phyloP scores from a whole-genome alignment of 1,140 invertebrate species.

The Drosophila melanogaster region DNA sequence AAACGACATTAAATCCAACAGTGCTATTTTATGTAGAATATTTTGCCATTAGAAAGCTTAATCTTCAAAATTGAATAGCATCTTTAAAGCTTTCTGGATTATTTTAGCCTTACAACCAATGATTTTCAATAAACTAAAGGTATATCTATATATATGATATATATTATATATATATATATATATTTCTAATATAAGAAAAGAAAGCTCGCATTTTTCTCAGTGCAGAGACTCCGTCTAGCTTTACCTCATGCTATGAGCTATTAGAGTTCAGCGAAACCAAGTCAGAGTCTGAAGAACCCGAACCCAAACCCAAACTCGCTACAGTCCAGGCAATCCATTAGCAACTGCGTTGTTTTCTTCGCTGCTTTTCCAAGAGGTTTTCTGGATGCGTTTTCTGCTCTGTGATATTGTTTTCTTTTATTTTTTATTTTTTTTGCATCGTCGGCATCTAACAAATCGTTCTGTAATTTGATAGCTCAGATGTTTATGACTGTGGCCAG shows the following conservation, averaged over 20 bases:
- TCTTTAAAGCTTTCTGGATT: no score
- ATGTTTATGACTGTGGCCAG: slow-evolving; percentile 79
- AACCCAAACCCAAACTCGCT: slow-evolving; percentile 31
- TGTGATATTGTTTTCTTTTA: slow-evolving; percentile 4
- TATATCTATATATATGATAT: no score
- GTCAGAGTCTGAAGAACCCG: slow-evolving; percentile 34
- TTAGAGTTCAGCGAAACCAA: slow-evolving; percentile 77
- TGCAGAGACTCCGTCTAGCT: slow-evolving; percentile 14
- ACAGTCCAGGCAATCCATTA: slow-evolving; percentile 54
- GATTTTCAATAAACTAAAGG: no score
- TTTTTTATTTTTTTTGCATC: slow-evolving; percentile 45
- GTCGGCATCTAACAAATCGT: slow-evolving; percentile 82
- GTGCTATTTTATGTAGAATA: no score
- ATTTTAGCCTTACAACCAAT: no score
- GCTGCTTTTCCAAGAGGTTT: slow-evolving; percentile 29
- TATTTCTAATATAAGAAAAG: no score
- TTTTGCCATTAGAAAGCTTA: no score
- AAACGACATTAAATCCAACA: no score
- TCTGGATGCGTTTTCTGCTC: slow-evolving; percentile 22
- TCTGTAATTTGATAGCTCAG: slow-evolving; percentile 83
- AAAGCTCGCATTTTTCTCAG: not conserved
- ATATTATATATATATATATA: no score
- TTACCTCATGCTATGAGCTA: slow-evolving; percentile 75
- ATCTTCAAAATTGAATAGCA: no score
- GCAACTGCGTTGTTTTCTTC: slow-evolving; percentile 52